Base-by-base conservation (phyloP, 2,888 invertebrate species). In the Julus scandinavius region DNA sequence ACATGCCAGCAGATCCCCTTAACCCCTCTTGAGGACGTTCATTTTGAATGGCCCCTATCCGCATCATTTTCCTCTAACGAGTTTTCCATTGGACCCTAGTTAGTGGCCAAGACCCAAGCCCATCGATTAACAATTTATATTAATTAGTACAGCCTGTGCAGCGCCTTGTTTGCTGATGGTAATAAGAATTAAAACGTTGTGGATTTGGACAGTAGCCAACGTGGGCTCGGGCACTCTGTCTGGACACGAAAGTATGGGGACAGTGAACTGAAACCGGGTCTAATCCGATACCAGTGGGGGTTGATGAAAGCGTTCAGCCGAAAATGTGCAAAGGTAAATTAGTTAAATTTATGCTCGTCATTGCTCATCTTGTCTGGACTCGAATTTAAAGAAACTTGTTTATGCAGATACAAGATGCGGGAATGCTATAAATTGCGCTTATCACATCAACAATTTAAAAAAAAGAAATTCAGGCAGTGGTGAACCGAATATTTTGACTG, bases 241-340 rank as follows among this genome's bases (percentile, higher is more conserved):
- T 17, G 63, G 63, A 72, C 63, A 20, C 63, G 63, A n/a, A 5
- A 20, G 63, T 72, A 29, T 72, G 63, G 63, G 63, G 63, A 72
- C 63, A 72, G 63, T 72, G 63, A 72, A 72, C 63, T 20, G 17
- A n/a, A 63, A 63, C 58, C 58, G n/a, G 58, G 58, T 63, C 58
- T 72, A 20, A 54, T 15, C 9, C 13, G 63, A 63, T 72, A 72
- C 63, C 63, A 20, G 63, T 20, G 17, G 20, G 63, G 20, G n/a
- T 7, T 20, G 63, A 1, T 20, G 5, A 7, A 72, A 72, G 20
- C 63, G 20, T n/a, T 58, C 17, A 58, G n/a, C 2, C 58, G n/a
- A n/a, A 58, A 7, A 17, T 17, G 63, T 20, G 9, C 63, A 20
- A 29, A 29, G 63, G 20, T 20, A 3, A 72, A 72, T 20, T 20